Percentiles rank a stretch among this genome's conserved stretches.
phyloP scores from a whole-genome alignment of 2,113 vertebrate genomes.

The Colossoma macropomum region DNA sequence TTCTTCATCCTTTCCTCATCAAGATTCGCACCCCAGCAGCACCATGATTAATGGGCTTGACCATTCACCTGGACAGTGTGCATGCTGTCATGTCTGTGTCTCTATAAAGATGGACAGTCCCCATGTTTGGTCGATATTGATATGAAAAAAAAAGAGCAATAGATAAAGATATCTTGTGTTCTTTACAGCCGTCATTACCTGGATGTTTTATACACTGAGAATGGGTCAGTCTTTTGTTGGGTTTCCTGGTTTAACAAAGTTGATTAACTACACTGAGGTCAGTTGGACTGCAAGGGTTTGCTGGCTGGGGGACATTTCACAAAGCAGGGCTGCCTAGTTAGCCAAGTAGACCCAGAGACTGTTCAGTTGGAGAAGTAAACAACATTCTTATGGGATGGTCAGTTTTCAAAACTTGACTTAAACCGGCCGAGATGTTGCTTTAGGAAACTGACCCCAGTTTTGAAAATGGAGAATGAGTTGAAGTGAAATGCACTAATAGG shows the following conservation, averaged over 20 bases:
- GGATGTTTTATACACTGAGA: not conserved
- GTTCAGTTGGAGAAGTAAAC: not conserved
- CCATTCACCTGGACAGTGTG: slow-evolving; percentile 18
- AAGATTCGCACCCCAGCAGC: not conserved
- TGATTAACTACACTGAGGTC: not conserved
- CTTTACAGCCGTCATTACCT: not conserved
- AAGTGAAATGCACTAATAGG: not conserved
- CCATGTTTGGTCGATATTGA: not conserved
- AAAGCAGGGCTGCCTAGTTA: not conserved
- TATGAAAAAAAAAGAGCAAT: slow-evolving; percentile 17
- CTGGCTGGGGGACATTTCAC: not conserved
- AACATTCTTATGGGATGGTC: not conserved
- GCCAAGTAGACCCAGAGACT: not conserved
- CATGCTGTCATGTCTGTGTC: slow-evolving; percentile 28
- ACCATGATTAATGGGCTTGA: not conserved
- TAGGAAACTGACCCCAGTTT: not conserved
- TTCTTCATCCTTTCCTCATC: slow-evolving; percentile 3
- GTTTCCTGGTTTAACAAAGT: not conserved
- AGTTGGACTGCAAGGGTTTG: not conserved
- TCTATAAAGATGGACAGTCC: not conserved
- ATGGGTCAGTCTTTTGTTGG: not conserved
- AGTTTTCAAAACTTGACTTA: not conserved
- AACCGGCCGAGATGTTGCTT: not conserved
- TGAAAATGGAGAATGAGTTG: not conserved
- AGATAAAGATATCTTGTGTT: not conserved